Evolutionary conservation across 2,113 vertebrate species (phyloP), one percentile per base, ranked within the genome.

Genomic region (Tichodroma muraria): DNA sequence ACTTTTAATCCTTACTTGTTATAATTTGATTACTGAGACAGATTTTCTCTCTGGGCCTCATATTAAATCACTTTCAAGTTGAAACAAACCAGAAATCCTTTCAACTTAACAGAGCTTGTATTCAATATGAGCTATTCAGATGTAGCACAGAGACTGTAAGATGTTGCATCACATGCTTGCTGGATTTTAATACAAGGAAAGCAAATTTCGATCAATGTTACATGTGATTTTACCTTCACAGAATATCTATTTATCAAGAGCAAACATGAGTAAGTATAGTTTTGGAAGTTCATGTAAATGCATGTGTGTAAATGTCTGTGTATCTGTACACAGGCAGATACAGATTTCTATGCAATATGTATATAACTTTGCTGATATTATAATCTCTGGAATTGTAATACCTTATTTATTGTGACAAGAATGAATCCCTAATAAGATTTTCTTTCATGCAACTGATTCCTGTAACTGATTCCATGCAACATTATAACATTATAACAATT

Each of bases 1-100:
- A 98, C 98, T 98, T 98, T 98, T 98, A 98, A 98, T 98, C 97
- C 98, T 97, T 95, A 97, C 97, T 98, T 97, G 97, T 98, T 98
- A 98, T 98, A 98, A 98, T 98, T 98, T 98, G 97, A 98, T 98
- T 98, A 98, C 97, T 80, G 95, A 96, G 95, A 98, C 96, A 97
- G 96, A 97, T 98, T 98, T 98, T 98, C 97, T 98, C 97, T 97
- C 95, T 98, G 96, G 97, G 95, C 94, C 96, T 98, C 96, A 96
- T 98, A 97, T 97, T 98, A 98, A 98, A 96, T 97, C 95, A 97
- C 97, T 97, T 98, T 98, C 97, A 98, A 98, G 97, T 97, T 98
- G 97, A 98, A 98, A 98, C 95, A 98, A 98, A 98, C 97, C 97
- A 98, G 97, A 98, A 98, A 97, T 97, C 96, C 96, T 98, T 98